Conservation (phyloP, 2,113 vertebrate species). For the Zapus hudsonius region DNA sequence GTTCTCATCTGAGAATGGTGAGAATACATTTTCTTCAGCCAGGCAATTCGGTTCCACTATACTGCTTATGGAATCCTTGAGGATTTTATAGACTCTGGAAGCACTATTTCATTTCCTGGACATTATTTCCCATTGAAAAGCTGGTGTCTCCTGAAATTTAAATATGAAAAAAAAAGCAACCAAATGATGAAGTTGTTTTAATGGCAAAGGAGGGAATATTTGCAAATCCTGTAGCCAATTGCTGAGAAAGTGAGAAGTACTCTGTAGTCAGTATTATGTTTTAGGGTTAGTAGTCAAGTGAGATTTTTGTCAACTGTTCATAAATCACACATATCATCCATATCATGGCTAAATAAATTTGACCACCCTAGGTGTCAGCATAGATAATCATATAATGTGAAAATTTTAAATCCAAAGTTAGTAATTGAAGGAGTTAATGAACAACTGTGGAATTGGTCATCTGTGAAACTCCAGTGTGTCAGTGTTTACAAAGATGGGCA, state of each 20-base stretch:
- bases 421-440: neutral
- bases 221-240: neutral
- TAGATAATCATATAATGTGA: neutral
- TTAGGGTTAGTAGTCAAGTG: neutral
- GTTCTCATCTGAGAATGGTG: neutral
- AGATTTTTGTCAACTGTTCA: neutral
- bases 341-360: neutral
- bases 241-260: neutral
- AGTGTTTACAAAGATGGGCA: neutral
- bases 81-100: neutral
- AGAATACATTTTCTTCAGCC: neutral
- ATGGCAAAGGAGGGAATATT: neutral
- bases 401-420: conserved; percentile 11
- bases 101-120: neutral
- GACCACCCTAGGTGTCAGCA: neutral
- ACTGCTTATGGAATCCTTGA: conserved; percentile 22
- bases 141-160: conserved; percentile 35
- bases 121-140: conserved; percentile 20
- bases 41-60: neutral
- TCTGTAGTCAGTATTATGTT: neutral
- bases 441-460: neutral
- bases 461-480: neutral
- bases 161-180: neutral
- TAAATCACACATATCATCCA: neutral
- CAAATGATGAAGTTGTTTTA: neutral